Evolutionary conservation across 2,888 invertebrate species (phyloP), one percentile per base, ranked within the genome.

Genomic region (Ganaspis brasiliensis): DNA sequence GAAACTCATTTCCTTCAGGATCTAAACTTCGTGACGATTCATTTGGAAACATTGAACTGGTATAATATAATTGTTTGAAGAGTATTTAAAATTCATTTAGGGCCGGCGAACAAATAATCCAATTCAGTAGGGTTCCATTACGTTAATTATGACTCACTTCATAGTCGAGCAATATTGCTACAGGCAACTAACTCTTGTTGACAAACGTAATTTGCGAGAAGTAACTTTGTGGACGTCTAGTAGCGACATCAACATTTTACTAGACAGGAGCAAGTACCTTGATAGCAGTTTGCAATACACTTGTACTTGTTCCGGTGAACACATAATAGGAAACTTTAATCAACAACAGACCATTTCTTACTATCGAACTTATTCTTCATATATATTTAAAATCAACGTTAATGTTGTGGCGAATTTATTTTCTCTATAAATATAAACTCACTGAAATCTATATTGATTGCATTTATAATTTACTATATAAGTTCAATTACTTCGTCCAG

Each of bases 161-260:
- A 85, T 87, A 87, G 88, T 84, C 84, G 84, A 85, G 86, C 87
- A 88, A 90, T 89, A 89, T 89, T 89, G 88, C 86, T 86, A 80
- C 78, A 82, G 87, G 89, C 90, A 90, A 91, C 91, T 90, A 90
- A 88, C 84, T 84, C 81, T 86, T 89, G 90, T 91, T 91, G 89
- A 90, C 89, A 89, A 91, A 91, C 88, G 87, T 88, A 91, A 91
- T 91, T 91, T 90, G 83, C 84, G 76, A 84, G 84, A 87, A 88
- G 88, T 87, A 88, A 89, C 89, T 90, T 90, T 87, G 87, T 82
- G 78, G 78, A n/a, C 73, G 72, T 55, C 57, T 35, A 70, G 72
- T 72, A 80, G 80, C 75, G 63, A 73, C 72, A 67, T 67, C 67
- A n/a, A 21, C 55, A 72, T 57, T 61, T 67, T 55, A 49, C 21